Evolutionary conservation across 2,888 invertebrate species (phyloP), one percentile per base, ranked within the genome.

Genomic region (Eurois occulta): DNA sequence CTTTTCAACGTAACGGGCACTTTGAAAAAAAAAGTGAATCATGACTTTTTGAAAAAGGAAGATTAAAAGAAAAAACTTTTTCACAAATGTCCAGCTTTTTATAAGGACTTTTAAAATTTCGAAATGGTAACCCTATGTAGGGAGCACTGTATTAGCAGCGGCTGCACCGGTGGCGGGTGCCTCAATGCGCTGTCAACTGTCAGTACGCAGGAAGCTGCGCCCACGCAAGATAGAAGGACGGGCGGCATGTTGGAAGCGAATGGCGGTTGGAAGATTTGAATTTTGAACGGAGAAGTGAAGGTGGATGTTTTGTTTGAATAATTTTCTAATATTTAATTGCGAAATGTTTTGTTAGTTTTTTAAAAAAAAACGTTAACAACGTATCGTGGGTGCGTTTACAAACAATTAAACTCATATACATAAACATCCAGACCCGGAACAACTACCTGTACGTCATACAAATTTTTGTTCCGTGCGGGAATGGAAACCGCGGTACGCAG

Each of bases 121-220:
- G 24, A 16, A 28, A 43, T 65, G 41, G 41, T 65, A 41, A 65
- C 65, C 65, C 41, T 65, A 18, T 0, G n/a, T 28, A 28, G 84
- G 87, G 86, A 90, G 74, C 83, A 78, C 87, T 88, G 85, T 85
- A 88, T 88, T 87, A 84, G 87, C 78, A 77, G 81, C 81, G 87
- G 86, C 86, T 86, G 85, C 67, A 86, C 85, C 86, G 86, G 90
- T 88, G 89, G 91, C 90, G 86, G 88, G 87, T 87, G 84, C 90
- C 84, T 87, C 82, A 79, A 81, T 80, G 86, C 68, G 78, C 90
- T 91, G 91, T 92, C 92, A 91, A 86, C 91, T 91, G 92, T 91
- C 91, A 90, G 83, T 75, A 76, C 84, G 84, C 85, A 89, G 92
- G 90, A 91, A 91, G 87, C 90, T 88, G 91, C 89, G 87, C 92